A percentile compares a stretch with the other conserved stretches of the same genome.
Evolutionary conservation across 2,113 vertebrate genomes (phyloP).

Genomic region (Corythornis cristatus): DNA sequence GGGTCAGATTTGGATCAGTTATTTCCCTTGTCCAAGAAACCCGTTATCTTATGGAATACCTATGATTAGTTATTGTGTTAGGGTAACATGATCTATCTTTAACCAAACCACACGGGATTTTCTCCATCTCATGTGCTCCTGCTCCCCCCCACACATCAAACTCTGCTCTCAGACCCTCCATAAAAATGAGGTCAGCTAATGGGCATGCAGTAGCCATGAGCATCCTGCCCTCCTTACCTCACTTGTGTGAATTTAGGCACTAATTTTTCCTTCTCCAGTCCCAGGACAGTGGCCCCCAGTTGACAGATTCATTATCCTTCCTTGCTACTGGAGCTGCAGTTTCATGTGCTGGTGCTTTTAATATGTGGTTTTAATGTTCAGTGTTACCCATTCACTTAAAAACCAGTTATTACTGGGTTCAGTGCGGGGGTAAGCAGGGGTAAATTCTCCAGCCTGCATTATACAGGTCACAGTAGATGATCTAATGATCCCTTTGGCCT

Average conservation of each 20-base stretch:
- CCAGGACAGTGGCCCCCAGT: not conserved
- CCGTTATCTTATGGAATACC: not conserved
- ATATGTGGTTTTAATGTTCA: not conserved
- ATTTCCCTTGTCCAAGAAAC: not conserved
- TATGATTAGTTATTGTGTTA: not conserved
- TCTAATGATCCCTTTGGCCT: conserved; percentile 54
- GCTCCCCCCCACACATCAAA: not conserved
- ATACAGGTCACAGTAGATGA: conserved; percentile 34
- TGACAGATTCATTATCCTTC: conserved; percentile 32
- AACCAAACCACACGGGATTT: not conserved
- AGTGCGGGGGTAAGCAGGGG: not conserved
- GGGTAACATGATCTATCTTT: not conserved
- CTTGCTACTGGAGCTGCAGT: conserved; percentile 6
- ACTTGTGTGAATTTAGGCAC: not conserved
- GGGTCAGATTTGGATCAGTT: not conserved
- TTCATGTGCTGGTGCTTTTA: conserved; percentile 18
- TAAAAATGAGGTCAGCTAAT: not conserved
- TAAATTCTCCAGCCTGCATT: conserved; percentile 7
- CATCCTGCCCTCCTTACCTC: conserved; percentile 8
- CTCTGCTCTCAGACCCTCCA: not conserved
- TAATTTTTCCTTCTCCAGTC: not conserved
- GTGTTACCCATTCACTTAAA: not conserved
- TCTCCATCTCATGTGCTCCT: not conserved
- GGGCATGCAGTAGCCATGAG: not conserved
- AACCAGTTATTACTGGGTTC: conserved; percentile 9